phyloP scores from a whole-genome alignment of 2,888 invertebrate species.

The Tenthredo mesomela region DNA sequence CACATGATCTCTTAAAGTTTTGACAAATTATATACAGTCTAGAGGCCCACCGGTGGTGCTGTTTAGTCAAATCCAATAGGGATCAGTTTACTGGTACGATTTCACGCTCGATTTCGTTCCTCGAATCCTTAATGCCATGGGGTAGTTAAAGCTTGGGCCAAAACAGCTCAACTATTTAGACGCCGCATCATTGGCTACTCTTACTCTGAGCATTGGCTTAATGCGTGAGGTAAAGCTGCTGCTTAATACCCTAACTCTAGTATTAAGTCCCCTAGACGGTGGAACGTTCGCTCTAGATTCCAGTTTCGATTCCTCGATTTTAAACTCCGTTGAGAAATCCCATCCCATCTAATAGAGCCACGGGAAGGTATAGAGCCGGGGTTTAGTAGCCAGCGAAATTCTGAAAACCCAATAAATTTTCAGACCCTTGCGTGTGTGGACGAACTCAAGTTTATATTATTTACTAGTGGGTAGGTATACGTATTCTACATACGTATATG shows the following conservation, averaged over 20 bases:
- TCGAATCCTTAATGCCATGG: constrained; percentile 27
- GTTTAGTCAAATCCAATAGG: background rate
- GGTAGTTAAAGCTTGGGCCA: constrained; percentile 25
- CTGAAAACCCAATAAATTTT: constrained; percentile 1
- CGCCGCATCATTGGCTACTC: constrained; percentile 40
- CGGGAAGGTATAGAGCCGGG: background rate
- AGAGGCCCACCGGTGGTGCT: background rate
- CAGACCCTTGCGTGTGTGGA: background rate
- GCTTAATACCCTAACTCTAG: constrained; percentile 26
- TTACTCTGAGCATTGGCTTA: constrained; percentile 32
- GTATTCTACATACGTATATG: background rate
- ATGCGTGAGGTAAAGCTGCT: constrained; percentile 11
- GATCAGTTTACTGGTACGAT: constrained; percentile 2
- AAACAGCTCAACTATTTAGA: constrained; percentile 45
- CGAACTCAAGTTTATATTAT: constrained; percentile 1
- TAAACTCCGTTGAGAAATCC: background rate
- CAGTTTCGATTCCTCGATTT: constrained; percentile 12
- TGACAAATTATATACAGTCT: background rate
- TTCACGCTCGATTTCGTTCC: constrained; percentile 37
- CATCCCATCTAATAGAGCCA: background rate
- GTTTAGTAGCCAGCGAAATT: background rate
- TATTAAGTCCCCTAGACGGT: constrained; percentile 7
- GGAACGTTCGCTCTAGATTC: background rate
- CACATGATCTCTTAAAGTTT: background rate
- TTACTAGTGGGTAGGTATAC: background rate